Evolutionary conservation across 1,140 invertebrate genomes (phyloP).

Genomic region (Scaptodrosophila lebanonensis): DNA sequence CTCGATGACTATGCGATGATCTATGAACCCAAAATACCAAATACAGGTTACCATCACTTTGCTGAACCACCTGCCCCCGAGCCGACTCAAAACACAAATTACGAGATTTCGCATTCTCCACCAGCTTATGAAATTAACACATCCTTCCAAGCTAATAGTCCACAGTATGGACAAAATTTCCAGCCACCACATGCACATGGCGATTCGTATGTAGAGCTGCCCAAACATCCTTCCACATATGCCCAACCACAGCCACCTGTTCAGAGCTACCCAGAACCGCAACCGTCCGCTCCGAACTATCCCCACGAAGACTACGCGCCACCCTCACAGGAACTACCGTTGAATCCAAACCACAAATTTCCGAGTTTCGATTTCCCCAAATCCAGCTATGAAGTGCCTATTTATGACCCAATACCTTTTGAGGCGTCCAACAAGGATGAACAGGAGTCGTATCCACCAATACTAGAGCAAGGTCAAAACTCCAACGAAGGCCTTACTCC

Average conservation of each 20-base stretch:
- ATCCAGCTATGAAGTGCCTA: conserved; percentile 73
- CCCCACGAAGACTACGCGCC: conserved; percentile 53
- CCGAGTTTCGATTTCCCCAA: conserved; percentile 70
- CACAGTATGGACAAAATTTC: conserved; percentile 36
- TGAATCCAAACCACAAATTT: conserved; percentile 57
- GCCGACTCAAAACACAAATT: conserved; percentile 22
- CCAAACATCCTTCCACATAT: conserved; percentile 9
- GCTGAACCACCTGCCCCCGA: conserved; percentile 47
- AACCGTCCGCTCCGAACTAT: conserved; percentile 24
- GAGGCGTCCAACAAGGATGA: conserved; percentile 58
- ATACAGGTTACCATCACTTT: conserved; percentile 53
- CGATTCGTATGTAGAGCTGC: no score
- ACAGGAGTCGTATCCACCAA: conserved; percentile 65
- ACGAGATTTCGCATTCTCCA: conserved; percentile 62
- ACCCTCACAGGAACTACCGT: conserved; percentile 53
- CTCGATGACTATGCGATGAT: conserved; percentile 48
- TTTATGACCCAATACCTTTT: conserved; percentile 72
- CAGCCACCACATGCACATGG: conserved; percentile 8
- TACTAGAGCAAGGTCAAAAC: background rate
- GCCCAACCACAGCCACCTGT: conserved; percentile 1
- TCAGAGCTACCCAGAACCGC: conserved; percentile 1
- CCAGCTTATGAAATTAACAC: conserved; percentile 65
- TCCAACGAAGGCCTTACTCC: background rate
- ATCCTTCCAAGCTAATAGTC: conserved; percentile 32
- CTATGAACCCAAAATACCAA: conserved; percentile 65